Evolutionary conservation across 2,113 vertebrate genomes (phyloP), one percentile per base, ranked within the genome.

Genomic region (Cercopithecus mona): DNA sequence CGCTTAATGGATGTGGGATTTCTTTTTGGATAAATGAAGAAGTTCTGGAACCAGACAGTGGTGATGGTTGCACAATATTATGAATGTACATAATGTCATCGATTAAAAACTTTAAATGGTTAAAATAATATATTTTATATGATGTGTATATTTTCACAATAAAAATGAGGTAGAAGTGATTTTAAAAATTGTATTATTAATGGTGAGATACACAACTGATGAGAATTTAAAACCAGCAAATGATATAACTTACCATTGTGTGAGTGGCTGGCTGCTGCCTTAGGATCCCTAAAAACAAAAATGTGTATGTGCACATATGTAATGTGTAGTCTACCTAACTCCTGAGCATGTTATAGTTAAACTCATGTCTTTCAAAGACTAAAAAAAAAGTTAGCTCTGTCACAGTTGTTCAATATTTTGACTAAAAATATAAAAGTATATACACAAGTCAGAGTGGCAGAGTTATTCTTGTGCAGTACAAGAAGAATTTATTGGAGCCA

Each of bases 261-360:
- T 32, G 22, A 14, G 13, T 30, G 16, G 52, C 8, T 64, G 5
- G 11, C 16, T 68, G 48, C 18, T 9, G 7, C 7, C 27, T 8
- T 2, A 23, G n/a, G 13, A 27, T 17, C 45, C 23, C 12, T 88
- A 55, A 25, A 35, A 22, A 40, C 78, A 52, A 30, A 40, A 0
- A 1, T 57, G 5, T 3, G 3, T 5, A 27, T 85, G 14, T 32
- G 9, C 11, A 5, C 17, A 1, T 0, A 0, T 9, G 14, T 5
- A 2, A 7, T n/a, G 7, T 73, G 22, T 16, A 32, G 20, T 91
- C 22, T 84, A 32, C 72, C 13, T 80, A 13, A 50, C n/a, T 68
- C 25, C 12, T n/a, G 45, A 59, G 12, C 0, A 43, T 5, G 30
- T 6, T 76, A 16, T 5, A 13, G 10, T 43, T 59, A 59, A 93